Evolutionary conservation across 1,140 invertebrate species (phyloP).

Genomic region (Drosophila baimaii): DNA sequence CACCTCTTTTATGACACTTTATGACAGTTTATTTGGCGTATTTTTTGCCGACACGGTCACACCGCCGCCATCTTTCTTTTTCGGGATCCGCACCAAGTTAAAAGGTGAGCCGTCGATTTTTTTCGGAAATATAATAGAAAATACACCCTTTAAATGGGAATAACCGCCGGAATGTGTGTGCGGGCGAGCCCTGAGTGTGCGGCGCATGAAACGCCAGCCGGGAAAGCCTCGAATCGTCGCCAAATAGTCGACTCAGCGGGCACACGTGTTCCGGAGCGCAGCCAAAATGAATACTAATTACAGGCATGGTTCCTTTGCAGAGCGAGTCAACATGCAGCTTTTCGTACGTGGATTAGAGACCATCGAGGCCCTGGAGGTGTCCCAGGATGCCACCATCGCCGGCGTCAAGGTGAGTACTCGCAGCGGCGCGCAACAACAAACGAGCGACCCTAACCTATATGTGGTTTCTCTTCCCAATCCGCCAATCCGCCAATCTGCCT

Average conservation of each 20-base stretch:
- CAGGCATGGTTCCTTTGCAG: constrained; percentile 59
- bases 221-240: not conserved
- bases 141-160: constrained; percentile 29
- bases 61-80: constrained; percentile 78
- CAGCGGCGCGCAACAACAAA: constrained; percentile 19
- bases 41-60: constrained; percentile 4
- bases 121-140: constrained; percentile 50
- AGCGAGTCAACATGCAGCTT: constrained; percentile 80
- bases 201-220: constrained; percentile 28
- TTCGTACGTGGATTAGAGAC: constrained; percentile 83
- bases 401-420: constrained; percentile 76
- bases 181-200: constrained; percentile 7
- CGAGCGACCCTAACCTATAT: constrained; percentile 64
- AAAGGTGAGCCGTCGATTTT: constrained; percentile 68
- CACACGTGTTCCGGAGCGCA: constrained; percentile 62
- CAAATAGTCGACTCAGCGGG: constrained; percentile 19
- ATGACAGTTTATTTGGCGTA: not conserved
- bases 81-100: constrained; percentile 80
- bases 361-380: constrained; percentile 78
- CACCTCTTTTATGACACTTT: not conserved
- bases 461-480: not conserved
- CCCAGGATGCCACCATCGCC: constrained; percentile 79
- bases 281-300: constrained; percentile 42
- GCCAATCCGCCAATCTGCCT: not conserved
- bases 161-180: constrained; percentile 12